Conservation (phyloP, 2,888 invertebrate genomes). For the Blomia tropicalis region DNA sequence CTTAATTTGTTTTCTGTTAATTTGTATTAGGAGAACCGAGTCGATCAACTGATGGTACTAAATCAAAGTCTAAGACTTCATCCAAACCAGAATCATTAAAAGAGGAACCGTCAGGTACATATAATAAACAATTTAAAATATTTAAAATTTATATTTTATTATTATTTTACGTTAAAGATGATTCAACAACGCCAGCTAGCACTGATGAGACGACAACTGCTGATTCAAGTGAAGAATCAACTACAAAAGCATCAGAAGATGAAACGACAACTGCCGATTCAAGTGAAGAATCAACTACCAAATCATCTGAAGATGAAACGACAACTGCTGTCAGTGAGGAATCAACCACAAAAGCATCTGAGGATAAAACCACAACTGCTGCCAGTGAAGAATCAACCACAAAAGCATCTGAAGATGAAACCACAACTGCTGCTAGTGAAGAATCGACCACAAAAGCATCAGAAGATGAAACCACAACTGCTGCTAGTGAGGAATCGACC, state of each 20-base stretch:
- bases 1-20: not conserved
- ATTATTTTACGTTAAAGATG: not conserved
- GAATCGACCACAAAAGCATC: not conserved
- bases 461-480: not conserved
- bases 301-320: not conserved
- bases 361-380: conserved; percentile 13
- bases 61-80: conserved; percentile 12
- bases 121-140: not conserved
- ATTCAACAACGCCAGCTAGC: not conserved
- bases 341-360: conserved; percentile 2
- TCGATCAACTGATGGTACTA: conserved; percentile 3
- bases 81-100: not conserved
- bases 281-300: conserved; percentile 7
- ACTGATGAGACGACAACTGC: conserved; percentile 2
- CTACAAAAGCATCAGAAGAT: conserved; percentile 3
- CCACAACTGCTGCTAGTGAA: not conserved
- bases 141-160: not conserved
- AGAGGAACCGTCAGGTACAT: not conserved
- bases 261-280: conserved; percentile 4
- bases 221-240: conserved; percentile 10
- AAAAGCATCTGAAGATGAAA: not conserved
- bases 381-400: not conserved
- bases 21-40: not conserved
- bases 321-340: conserved; percentile 11
- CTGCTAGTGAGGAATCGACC: not conserved